phyloP scores from a whole-genome alignment of 1,140 invertebrate species.

The Neuroterus valhalla region DNA sequence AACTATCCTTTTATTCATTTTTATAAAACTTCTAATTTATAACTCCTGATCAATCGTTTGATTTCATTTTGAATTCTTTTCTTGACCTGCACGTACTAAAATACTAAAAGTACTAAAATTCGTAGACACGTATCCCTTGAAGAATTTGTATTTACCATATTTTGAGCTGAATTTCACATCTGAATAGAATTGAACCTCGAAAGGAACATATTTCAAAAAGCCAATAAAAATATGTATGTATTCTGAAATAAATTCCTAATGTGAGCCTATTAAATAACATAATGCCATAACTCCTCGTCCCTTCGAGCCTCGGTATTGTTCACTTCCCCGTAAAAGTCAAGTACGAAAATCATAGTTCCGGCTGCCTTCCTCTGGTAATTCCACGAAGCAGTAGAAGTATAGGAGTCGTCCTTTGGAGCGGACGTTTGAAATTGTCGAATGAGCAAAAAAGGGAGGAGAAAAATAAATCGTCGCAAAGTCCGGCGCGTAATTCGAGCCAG shows the following conservation, averaged over 20 bases:
- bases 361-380: not conserved
- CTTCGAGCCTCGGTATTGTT: too few relatives aligned
- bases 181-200: not conserved
- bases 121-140: too few relatives aligned
- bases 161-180: not conserved
- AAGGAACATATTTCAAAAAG: conserved; percentile 15
- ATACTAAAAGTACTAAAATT: too few relatives aligned
- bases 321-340: conserved; percentile 5
- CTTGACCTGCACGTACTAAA: too few relatives aligned
- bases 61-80: too few relatives aligned
- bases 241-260: not conserved
- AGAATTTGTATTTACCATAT: too few relatives aligned
- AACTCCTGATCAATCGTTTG: too few relatives aligned
- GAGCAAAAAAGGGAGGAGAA: not conserved
- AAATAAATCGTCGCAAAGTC: conserved; percentile 25
- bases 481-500: conserved; percentile 10
- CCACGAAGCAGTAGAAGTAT: not conserved
- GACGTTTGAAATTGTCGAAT: conserved; percentile 1
- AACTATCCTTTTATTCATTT: too few relatives aligned
- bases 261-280: too few relatives aligned
- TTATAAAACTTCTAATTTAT: too few relatives aligned
- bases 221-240: conserved; percentile 13
- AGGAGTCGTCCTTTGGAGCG: not conserved
- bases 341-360: conserved; percentile 13
- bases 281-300: too few relatives aligned